Evolutionary conservation across 2,113 vertebrate species (phyloP).

Genomic region (Laterallus jamaicensis): DNA sequence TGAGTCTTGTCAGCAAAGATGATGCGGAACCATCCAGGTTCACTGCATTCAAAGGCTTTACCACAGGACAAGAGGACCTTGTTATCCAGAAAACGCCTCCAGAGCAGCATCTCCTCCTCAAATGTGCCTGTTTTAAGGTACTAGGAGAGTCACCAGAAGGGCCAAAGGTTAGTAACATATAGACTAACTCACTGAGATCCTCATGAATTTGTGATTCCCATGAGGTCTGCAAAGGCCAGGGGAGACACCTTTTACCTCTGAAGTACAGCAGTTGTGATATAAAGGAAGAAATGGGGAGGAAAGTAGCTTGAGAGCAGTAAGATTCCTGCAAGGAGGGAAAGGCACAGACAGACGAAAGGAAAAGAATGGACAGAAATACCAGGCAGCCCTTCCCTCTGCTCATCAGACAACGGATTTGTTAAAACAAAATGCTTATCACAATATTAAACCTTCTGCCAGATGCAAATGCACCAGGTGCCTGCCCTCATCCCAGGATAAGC

Average conservation of each 20-base stretch:
- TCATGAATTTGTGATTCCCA: conserved; percentile 16
- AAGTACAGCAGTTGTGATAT: background rate
- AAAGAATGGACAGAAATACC: background rate
- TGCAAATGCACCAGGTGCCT: background rate
- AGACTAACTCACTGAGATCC: background rate
- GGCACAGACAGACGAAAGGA: background rate
- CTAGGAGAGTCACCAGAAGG: conserved; percentile 68
- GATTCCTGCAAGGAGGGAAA: conserved; percentile 27
- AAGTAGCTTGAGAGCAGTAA: conserved; percentile 18
- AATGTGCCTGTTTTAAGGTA: conserved; percentile 85
- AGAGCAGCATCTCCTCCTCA: conserved; percentile 86
- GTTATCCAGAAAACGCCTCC: conserved; percentile 86
- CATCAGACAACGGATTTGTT: background rate
- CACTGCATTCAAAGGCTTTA: conserved; percentile 86
- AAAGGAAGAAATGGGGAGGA: conserved; percentile 28
- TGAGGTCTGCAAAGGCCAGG: conserved; percentile 11
- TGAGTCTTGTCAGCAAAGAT: conserved; percentile 85
- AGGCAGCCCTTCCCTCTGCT: background rate
- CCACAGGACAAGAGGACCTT: conserved; percentile 88
- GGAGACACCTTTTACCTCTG: conserved; percentile 50
- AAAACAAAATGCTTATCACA: background rate
- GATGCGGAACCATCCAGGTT: conserved; percentile 94
- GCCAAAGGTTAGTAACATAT: background rate
- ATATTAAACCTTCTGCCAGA: background rate
- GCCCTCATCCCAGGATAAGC: background rate